phyloP scores from a whole-genome alignment of 1,140 invertebrate species.

The Macrocentrus cingulum region DNA sequence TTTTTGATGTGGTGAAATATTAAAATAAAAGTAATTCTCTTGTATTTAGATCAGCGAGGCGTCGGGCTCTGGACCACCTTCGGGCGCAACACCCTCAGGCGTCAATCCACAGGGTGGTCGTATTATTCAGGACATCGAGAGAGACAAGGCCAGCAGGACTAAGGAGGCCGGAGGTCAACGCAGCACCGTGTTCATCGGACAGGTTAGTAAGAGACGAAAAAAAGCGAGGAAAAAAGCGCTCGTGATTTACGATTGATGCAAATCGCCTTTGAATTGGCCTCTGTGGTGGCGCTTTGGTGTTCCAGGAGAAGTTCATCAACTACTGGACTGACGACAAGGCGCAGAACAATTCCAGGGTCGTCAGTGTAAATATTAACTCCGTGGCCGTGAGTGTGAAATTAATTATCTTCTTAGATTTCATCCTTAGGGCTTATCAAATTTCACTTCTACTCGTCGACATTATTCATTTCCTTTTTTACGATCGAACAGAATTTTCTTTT shows the following conservation, averaged over 20 bases:
- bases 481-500: too few species aligned
- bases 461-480: too few species aligned
- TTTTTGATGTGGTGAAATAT: neutral
- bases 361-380: constrained; percentile 53
- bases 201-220: constrained; percentile 41
- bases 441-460: too few species aligned
- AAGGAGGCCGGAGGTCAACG: constrained; percentile 48
- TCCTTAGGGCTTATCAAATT: neutral
- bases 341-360: constrained; percentile 41
- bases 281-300: constrained; percentile 34
- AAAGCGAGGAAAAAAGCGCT: constrained; percentile 12
- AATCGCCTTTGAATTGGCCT: constrained; percentile 30
- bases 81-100: constrained; percentile 33
- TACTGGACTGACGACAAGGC: constrained; percentile 47
- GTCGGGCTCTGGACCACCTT: constrained; percentile 24
- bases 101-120: constrained; percentile 43
- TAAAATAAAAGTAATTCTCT: neutral
- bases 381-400: constrained; percentile 44
- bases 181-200: constrained; percentile 52
- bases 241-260: constrained; percentile 29
- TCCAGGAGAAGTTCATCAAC: constrained; percentile 55
- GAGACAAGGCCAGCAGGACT: constrained; percentile 44
- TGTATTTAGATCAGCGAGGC: constrained; percentile 8
- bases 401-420: constrained; percentile 14
- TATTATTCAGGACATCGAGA: constrained; percentile 47